Evolutionary conservation across 2,113 vertebrate species (phyloP).

Genomic region (Dicaeum eximium): DNA sequence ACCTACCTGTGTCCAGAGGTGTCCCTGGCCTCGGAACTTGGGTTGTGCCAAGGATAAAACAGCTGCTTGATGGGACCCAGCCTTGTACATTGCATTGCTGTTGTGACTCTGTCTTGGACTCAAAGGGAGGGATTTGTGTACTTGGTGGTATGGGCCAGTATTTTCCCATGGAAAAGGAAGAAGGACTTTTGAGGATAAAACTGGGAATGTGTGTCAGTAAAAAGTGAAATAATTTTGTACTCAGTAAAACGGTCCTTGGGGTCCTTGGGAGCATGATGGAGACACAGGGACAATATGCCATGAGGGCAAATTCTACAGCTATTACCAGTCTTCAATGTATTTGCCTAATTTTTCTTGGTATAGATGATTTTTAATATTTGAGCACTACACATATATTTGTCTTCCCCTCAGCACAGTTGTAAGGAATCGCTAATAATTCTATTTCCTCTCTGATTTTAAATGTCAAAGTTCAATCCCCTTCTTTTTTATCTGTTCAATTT

Average conservation of each 20-base stretch:
- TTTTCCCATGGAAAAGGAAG: neutral
- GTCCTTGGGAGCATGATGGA: neutral
- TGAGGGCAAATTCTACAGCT: neutral
- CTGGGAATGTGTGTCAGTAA: neutral
- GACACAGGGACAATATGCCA: neutral
- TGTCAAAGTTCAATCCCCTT: neutral
- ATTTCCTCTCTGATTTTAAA: neutral
- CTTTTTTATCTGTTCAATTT: neutral
- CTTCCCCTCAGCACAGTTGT: neutral
- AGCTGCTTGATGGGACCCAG: neutral
- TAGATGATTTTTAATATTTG: neutral
- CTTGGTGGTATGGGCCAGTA: neutral
- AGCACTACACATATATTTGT: neutral
- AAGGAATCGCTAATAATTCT: neutral
- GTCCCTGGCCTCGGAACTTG: neutral
- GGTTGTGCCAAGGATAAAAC: neutral
- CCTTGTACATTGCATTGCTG: neutral
- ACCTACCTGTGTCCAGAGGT: neutral
- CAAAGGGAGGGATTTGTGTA: neutral
- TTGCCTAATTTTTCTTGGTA: neutral
- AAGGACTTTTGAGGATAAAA: neutral
- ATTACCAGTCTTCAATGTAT: neutral
- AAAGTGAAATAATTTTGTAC: neutral
- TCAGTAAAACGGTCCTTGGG: neutral
- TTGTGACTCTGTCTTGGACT: neutral